phyloP scores from a whole-genome alignment of 2,888 invertebrate genomes.

The Microplitis deprimator region DNA sequence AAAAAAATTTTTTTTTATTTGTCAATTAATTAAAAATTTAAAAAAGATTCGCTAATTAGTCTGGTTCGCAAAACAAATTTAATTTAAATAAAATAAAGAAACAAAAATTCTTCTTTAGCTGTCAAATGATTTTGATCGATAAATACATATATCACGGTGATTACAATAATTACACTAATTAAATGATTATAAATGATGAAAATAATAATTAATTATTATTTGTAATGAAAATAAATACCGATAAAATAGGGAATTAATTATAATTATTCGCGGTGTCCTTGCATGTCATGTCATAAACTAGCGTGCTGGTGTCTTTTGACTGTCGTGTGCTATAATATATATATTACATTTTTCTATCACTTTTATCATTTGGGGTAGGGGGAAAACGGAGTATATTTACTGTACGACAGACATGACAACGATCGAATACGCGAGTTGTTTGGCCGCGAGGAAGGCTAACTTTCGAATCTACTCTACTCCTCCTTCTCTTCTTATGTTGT shows the following conservation, averaged over 20 bases:
- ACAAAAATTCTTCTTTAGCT: background rate
- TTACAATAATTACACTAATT: constrained; percentile 1
- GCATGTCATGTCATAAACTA: constrained; percentile 12
- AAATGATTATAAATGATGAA: constrained; percentile 1
- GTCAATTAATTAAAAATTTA: background rate
- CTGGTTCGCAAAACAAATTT: no score
- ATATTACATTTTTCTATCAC: constrained; percentile 24
- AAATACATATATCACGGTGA: background rate
- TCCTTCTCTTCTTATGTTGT: constrained; percentile 14
- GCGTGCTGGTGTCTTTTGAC: background rate
- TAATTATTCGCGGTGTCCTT: constrained; percentile 27
- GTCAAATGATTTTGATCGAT: background rate
- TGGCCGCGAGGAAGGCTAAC: constrained; percentile 33
- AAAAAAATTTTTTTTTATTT: background rate
- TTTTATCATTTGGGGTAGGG: constrained; percentile 15
- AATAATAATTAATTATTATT: constrained; percentile 16
- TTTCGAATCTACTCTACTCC: constrained; percentile 49
- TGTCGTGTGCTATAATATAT: background rate
- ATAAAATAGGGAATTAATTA: constrained; percentile 22
- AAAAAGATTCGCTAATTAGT: no score
- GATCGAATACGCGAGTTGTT: constrained; percentile 21
- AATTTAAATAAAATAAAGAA: background rate
- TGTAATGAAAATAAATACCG: constrained; percentile 17
- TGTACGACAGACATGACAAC: constrained; percentile 21
- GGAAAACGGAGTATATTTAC: background rate